These are phyloP conservation scores for Brenthis daphne DNA, from an alignment of 2,888 invertebrate species.

Conservation along the genomic window DNA sequence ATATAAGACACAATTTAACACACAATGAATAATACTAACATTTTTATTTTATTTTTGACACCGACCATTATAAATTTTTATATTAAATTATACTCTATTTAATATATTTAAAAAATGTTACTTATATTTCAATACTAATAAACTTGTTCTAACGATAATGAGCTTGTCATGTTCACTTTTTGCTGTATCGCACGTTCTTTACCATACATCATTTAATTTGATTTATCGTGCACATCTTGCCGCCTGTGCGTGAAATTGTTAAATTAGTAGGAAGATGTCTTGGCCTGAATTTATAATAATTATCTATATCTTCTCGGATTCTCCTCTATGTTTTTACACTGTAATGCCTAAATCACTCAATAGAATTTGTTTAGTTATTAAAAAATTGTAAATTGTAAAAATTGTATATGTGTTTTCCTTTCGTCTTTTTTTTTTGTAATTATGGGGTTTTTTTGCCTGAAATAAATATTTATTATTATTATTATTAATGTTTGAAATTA, in stretches of 20 bases:
- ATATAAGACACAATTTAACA: too few relatives aligned
- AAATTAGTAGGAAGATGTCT: slow-evolving; percentile 28
- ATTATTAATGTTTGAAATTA: too few relatives aligned
- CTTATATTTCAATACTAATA: slow-evolving; percentile 28
- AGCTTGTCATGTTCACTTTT: slow-evolving; percentile 33
- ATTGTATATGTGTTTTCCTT: too few relatives aligned
- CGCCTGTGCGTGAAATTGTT: slow-evolving; percentile 33
- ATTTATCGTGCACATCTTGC: slow-evolving; percentile 29
- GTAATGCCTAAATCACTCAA: too few relatives aligned
- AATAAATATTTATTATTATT: too few relatives aligned
- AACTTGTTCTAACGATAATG: slow-evolving; percentile 28
- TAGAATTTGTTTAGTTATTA: too few relatives aligned
- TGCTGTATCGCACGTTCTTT: slow-evolving; percentile 29
- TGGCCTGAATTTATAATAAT: slow-evolving; percentile 21
- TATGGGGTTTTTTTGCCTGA: too few relatives aligned
- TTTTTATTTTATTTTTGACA: neutral
- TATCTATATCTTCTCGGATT: slow-evolving; percentile 4
- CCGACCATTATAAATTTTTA: neutral
- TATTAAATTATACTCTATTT: too few relatives aligned
- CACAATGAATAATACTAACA: too few relatives aligned
- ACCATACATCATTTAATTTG: slow-evolving; percentile 33
- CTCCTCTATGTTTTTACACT: neutral
- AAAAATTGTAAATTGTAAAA: too few relatives aligned
- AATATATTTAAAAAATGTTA: slow-evolving; percentile 15
- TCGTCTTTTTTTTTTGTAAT: too few relatives aligned